phyloP scores from a whole-genome alignment of 1,140 invertebrate genomes.

The Hestina assimilis region DNA sequence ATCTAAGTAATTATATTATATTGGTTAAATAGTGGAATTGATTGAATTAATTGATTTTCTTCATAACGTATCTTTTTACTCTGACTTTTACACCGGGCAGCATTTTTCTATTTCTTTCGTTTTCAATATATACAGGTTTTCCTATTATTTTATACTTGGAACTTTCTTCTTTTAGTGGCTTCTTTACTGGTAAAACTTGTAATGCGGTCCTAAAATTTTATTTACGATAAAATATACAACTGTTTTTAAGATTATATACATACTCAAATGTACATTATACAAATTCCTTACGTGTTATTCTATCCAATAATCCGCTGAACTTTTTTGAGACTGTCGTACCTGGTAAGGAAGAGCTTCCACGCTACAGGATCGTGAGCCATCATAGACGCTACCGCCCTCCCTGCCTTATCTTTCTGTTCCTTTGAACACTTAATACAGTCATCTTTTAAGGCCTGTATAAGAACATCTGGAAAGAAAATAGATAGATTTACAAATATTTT shows the following conservation, averaged over 20 bases:
- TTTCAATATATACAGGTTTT: conserved; percentile 41
- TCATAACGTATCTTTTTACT: conserved; percentile 51
- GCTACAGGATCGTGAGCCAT: conserved; percentile 63
- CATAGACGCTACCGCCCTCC: conserved; percentile 54
- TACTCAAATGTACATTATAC: neutral
- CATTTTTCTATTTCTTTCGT: conserved; percentile 38
- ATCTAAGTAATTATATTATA: conserved; percentile 2
- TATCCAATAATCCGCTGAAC: conserved; percentile 55
- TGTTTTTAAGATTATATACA: neutral
- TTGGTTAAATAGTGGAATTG: too few species aligned
- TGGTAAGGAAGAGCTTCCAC: conserved; percentile 69
- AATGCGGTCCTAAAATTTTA: conserved; percentile 47
- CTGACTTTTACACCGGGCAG: conserved; percentile 54
- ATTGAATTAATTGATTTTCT: conserved; percentile 32
- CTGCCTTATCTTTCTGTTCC: conserved; percentile 52
- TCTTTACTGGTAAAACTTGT: conserved; percentile 37
- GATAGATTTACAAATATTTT: too few species aligned
- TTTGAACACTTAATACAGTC: conserved; percentile 53
- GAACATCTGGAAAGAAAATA: conserved; percentile 40
- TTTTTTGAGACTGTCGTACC: conserved; percentile 54
- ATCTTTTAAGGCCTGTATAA: conserved; percentile 61
- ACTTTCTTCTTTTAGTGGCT: conserved; percentile 30
- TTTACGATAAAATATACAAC: too few species aligned
- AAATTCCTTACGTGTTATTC: conserved; percentile 19
- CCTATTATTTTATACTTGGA: conserved; percentile 37